Evolutionary conservation across 2,797 vertebrate species (phyloP).

Genomic region (Champsocephalus gunnari): DNA sequence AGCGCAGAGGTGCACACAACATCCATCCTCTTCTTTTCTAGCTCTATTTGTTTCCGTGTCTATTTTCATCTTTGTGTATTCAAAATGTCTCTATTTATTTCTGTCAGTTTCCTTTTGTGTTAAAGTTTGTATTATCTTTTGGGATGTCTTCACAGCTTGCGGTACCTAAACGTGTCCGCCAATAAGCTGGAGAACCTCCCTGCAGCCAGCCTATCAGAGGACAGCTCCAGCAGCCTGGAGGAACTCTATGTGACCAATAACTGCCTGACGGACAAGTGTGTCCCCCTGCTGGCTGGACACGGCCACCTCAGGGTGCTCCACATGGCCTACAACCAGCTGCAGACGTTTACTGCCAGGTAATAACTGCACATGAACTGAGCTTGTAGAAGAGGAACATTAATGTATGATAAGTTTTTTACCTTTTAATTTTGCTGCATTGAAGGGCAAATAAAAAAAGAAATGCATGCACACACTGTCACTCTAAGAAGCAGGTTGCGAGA

Average conservation of each 20-base stretch:
- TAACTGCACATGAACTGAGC: not conserved
- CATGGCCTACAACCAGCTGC: slow-evolving; percentile 94
- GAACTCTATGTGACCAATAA: slow-evolving; percentile 96
- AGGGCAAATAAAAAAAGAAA: not conserved
- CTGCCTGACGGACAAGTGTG: slow-evolving; percentile 93
- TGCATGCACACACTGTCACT: not conserved
- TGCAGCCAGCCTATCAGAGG: slow-evolving; percentile 92
- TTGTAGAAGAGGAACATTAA: not conserved
- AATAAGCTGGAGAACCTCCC: slow-evolving; percentile 95
- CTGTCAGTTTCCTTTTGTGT: not conserved
- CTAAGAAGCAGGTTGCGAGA: not conserved
- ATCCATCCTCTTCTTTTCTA: not conserved
- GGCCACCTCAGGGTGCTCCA: slow-evolving; percentile 92
- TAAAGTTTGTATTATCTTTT: slow-evolving; percentile 9
- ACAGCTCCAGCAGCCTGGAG: slow-evolving; percentile 90
- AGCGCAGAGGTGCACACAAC: slow-evolving; percentile 88
- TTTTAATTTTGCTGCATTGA: not conserved
- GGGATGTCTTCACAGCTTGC: slow-evolving; percentile 83
- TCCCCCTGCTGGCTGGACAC: slow-evolving; percentile 92
- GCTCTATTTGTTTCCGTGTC: not conserved
- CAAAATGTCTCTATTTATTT: no score
- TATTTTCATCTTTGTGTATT: not conserved
- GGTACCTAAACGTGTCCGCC: slow-evolving; percentile 94
- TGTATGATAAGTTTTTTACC: not conserved
- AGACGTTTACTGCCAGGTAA: slow-evolving; percentile 96